phyloP scores from a whole-genome alignment of 2,113 vertebrate species.

The Hippotragus niger region DNA sequence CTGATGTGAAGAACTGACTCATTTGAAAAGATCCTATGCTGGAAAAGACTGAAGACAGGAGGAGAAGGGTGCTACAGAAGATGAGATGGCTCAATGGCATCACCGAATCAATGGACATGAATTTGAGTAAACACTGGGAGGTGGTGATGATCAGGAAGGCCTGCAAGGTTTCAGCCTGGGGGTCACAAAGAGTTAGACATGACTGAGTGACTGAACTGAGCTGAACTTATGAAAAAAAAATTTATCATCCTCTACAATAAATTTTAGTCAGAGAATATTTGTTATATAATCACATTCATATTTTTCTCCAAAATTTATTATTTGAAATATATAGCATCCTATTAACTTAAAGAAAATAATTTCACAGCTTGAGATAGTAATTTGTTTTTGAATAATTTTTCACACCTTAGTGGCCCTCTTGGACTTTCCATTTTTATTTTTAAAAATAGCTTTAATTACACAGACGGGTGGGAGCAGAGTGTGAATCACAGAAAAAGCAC shows the following conservation, averaged over 20 bases:
- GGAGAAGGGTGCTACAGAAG: background rate
- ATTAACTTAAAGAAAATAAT: conserved; percentile 1
- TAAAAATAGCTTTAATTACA: background rate
- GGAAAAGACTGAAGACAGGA: background rate
- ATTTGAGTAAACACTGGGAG: background rate
- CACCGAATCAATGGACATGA: background rate
- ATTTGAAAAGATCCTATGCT: background rate
- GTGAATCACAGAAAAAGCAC: background rate
- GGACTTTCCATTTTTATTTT: background rate
- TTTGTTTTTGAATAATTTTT: background rate
- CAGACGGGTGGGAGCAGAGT: background rate
- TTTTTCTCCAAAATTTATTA: background rate
- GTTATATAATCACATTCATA: background rate
- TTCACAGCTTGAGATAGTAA: background rate
- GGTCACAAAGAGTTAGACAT: background rate
- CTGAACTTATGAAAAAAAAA: background rate
- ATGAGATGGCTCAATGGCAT: background rate
- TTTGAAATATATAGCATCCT: background rate
- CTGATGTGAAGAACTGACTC: background rate
- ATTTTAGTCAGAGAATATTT: background rate
- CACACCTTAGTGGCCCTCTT: background rate
- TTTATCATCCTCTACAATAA: background rate
- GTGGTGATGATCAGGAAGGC: background rate
- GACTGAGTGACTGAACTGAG: background rate
- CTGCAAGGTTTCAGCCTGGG: background rate